phyloP scores from a whole-genome alignment of 2,797 vertebrate genomes.

The Microhierax caerulescens region DNA sequence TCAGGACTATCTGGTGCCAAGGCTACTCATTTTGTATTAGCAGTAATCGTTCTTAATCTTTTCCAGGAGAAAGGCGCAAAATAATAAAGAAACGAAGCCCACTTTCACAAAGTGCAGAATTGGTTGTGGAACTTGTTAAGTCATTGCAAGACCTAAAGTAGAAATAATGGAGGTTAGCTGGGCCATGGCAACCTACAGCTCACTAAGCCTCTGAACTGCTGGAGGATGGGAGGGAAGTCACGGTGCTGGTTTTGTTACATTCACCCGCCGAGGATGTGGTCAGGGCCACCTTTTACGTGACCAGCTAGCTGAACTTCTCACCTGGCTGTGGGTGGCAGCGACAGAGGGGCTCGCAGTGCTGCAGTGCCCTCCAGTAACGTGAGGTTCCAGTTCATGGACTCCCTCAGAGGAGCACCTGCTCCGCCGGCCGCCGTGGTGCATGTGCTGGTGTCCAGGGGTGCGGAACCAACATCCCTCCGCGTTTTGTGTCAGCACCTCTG shows the following conservation, averaged over 20 bases:
- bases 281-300: neutral
- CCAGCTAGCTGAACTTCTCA: neutral
- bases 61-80: neutral
- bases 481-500: neutral
- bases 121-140: neutral
- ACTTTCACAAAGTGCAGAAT: neutral
- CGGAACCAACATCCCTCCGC: neutral
- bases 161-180: neutral
- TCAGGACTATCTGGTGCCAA: neutral
- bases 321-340: neutral
- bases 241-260: neutral
- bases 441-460: neutral
- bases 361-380: neutral
- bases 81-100: neutral
- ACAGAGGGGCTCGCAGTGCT: neutral
- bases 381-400: neutral
- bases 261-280: neutral
- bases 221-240: neutral
- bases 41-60: neutral
- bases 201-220: neutral
- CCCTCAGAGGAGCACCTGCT: neutral
- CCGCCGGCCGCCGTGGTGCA: accelerated
- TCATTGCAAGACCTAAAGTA: neutral
- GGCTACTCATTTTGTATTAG: neutral
- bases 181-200: neutral